Percentiles rank a stretch among this genome's conserved stretches.
Conservation (phyloP, 2,797 vertebrate genomes). For the Sebastes cheni region DNA sequence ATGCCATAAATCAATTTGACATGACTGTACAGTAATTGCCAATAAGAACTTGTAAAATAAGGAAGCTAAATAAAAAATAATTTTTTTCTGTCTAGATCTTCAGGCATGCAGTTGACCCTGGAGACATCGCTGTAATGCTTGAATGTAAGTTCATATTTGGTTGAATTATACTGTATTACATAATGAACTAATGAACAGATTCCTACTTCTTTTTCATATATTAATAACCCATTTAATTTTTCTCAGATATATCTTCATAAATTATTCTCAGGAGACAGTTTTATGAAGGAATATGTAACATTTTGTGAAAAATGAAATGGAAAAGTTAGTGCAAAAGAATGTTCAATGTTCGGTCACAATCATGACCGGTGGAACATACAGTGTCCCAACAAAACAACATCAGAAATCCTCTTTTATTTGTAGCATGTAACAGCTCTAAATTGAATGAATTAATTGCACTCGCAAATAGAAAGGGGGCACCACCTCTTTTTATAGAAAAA, state of each 20-base stretch:
- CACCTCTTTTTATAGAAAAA: too few relatives aligned
- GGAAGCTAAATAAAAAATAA: not conserved
- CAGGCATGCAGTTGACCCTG: constrained; percentile 81
- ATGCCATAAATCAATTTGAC: not conserved
- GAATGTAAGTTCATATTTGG: constrained; percentile 75
- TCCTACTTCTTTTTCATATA: not conserved
- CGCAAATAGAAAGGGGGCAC: accelerated
- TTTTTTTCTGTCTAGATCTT: constrained; percentile 76
- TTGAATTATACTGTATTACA: not conserved
- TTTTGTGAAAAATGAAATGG: not conserved
- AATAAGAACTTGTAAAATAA: not conserved
- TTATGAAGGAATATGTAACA: not conserved
- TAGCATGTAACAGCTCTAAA: too few relatives aligned
- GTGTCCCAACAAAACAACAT: not conserved
- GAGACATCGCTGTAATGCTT: constrained; percentile 80
- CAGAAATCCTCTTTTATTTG: not conserved
- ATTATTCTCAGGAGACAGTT: not conserved
- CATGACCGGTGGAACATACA: too few relatives aligned
- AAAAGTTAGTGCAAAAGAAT: too few relatives aligned
- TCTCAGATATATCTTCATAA: not conserved
- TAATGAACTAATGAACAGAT: not conserved
- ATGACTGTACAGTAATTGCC: too few relatives aligned
- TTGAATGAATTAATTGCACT: accelerated
- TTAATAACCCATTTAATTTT: not conserved
- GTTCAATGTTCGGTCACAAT: too few relatives aligned